A percentile compares a stretch with the other conserved stretches of the same genome.
These are phyloP conservation scores for Philereme transversata DNA, from an alignment of 2,888 invertebrate species.

Conservation along the genomic window DNA sequence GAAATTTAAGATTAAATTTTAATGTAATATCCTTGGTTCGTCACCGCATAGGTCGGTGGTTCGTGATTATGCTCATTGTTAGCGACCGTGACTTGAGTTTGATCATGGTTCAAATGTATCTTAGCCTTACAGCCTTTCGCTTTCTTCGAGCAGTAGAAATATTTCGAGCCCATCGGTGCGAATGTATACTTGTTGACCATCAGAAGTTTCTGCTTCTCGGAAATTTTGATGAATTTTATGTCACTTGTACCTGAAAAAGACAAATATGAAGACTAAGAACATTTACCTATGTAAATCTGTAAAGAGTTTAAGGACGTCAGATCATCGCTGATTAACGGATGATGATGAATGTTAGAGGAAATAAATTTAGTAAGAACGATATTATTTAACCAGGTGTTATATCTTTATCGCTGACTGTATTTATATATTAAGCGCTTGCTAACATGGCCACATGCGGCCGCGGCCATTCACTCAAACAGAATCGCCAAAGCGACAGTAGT, in stretches of 20 bases:
- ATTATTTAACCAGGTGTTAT: no score
- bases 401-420: no score
- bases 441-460: no score
- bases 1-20: neutral
- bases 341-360: no score
- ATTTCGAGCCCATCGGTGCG: constrained; percentile 19
- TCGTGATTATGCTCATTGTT: constrained; percentile 23
- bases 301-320: no score
- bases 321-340: no score
- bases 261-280: no score
- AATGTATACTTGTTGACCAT: constrained; percentile 28
- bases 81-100: constrained; percentile 8
- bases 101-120: constrained; percentile 15
- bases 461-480: no score
- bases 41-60: constrained; percentile 23
- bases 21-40: constrained; percentile 10
- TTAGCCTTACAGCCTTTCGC: constrained; percentile 45
- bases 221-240: constrained; percentile 11
- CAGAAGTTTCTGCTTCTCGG: constrained; percentile 15
- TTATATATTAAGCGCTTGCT: no score
- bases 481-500: no score
- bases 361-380: no score
- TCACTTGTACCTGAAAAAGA: neutral
- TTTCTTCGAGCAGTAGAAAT: constrained; percentile 58
- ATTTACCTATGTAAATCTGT: no score